A percentile compares a stretch with the other conserved stretches of the same genome.
These are phyloP conservation scores for Teleogryllus oceanicus DNA, from an alignment of 2,888 invertebrate genomes.

Conservation along the genomic window DNA sequence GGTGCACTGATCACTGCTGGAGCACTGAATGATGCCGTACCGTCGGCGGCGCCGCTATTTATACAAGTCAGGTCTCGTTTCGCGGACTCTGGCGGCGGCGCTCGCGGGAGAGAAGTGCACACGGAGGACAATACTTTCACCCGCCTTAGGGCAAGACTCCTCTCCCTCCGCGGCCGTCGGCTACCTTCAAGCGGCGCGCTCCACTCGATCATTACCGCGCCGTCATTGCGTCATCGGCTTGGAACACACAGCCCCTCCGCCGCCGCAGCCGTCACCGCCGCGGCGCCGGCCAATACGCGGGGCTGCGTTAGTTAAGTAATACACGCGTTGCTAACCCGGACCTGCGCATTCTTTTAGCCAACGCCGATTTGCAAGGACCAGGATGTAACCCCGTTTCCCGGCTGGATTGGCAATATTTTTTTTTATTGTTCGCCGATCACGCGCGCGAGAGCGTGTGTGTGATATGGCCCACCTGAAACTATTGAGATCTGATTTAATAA, in stretches of 20 bases:
- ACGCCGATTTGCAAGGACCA: not conserved
- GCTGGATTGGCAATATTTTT: not conserved
- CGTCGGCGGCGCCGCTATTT: conserved; percentile 24
- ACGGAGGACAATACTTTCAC: not conserved
- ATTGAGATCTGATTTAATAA: not conserved
- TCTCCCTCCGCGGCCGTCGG: not conserved
- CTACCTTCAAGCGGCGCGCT: not conserved
- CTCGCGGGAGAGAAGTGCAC: not conserved
- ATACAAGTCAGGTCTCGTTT: conserved; percentile 19
- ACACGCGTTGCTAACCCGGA: not conserved
- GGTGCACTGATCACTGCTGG: conserved; percentile 18
- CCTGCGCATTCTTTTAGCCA: not conserved
- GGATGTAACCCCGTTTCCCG: conserved; percentile 4
- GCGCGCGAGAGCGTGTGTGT: not conserved
- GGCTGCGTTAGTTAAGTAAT: no score
- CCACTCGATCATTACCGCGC: not conserved
- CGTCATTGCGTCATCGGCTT: not conserved
- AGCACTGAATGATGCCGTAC: conserved; percentile 3
- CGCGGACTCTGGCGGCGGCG: not conserved
- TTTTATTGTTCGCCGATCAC: not conserved
- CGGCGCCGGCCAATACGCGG: no score
- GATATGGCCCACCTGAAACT: not conserved
- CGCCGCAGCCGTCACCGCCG: no score
- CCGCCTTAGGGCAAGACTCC: not conserved
- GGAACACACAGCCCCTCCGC: not conserved